Evolutionary conservation across 2,888 invertebrate species (phyloP), one percentile per base, ranked within the genome.

Genomic region (Caenorhabditis plicata): DNA sequence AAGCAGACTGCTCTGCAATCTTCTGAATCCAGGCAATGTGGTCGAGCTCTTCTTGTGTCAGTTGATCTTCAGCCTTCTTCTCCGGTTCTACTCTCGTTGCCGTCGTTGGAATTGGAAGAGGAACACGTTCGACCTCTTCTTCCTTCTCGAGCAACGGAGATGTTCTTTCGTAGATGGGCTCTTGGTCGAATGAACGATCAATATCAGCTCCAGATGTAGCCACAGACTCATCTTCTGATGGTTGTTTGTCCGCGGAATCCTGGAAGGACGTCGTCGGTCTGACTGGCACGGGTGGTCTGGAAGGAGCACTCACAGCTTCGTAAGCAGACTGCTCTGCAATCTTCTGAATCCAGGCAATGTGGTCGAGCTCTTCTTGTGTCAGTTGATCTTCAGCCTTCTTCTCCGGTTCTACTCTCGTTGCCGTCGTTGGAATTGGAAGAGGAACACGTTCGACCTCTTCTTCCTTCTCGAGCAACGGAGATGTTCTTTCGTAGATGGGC

Each of bases 151-250:
- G 17, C 5, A 17, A 7, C 19, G 40, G 40, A 17, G 17, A 22
- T 40, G 19, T 5, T 20, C 17, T 17, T 7, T 40, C 40, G 23
- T 17, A 40, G 4, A 9, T 20, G 20, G 11, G 5, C 13, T 22
- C 40, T 8, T 20, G 20, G 8, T 40, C 40, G 40, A 40, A 40
- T 8, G 40, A 22, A 9, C 19, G 19, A 13, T 51, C 42, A 20
- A 13, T 20, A 22, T 42, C 50, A 13, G 42, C 50, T 23, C 42
- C 50, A n/a, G 50, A 50, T 13, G 50, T 36, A 8, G 36, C 36
- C 7, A 8, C n/a, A 8, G 36, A 36, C n/a, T 15, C n/a, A 15
- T 36, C 36, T 36, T 36, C 36, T n/a, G 15, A 17, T n/a, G 7
- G 36, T 19, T 36, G 15, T 36, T 36, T 36, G 15, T 5, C 7